A percentile compares a stretch with the other conserved stretches of the same genome.
phyloP scores from a whole-genome alignment of 2,888 invertebrate species.

The Nomada ferruginata region DNA sequence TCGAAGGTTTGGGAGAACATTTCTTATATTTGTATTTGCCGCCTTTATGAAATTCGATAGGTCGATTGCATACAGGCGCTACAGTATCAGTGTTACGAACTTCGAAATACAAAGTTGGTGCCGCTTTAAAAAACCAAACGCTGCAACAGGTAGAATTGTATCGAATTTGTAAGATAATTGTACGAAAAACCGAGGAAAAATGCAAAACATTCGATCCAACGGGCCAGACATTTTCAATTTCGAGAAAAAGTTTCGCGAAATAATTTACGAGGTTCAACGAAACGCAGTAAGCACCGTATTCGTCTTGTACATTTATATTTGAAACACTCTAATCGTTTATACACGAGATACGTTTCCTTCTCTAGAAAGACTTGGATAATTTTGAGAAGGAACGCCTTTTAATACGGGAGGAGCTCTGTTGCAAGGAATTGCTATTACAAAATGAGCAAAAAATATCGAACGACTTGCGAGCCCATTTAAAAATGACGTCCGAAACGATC shows the following conservation, averaged over 20 bases:
- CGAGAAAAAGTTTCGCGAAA: conserved; percentile 74
- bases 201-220: conserved; percentile 31
- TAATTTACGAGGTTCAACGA: conserved; percentile 75
- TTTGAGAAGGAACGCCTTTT: conserved; percentile 71
- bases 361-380: conserved; percentile 23
- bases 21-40: not conserved
- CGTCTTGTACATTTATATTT: not conserved
- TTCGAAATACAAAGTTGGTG: not conserved
- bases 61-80: conserved; percentile 27
- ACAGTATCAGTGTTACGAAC: not conserved
- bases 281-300: conserved; percentile 69
- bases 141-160: not conserved
- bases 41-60: not conserved
- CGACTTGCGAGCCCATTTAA: conserved; percentile 73
- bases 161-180: not conserved
- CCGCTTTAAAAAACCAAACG: not conserved
- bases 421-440: conserved; percentile 69
- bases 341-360: not conserved
- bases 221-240: conserved; percentile 67
- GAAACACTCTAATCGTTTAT: not conserved
- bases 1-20: no score
- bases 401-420: conserved; percentile 69
- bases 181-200: conserved; percentile 6
- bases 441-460: conserved; percentile 70
- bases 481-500: conserved; percentile 64